These are phyloP conservation scores for Leucoptera coffeella DNA, from an alignment of 2,888 invertebrate species.

Conservation along the genomic window DNA sequence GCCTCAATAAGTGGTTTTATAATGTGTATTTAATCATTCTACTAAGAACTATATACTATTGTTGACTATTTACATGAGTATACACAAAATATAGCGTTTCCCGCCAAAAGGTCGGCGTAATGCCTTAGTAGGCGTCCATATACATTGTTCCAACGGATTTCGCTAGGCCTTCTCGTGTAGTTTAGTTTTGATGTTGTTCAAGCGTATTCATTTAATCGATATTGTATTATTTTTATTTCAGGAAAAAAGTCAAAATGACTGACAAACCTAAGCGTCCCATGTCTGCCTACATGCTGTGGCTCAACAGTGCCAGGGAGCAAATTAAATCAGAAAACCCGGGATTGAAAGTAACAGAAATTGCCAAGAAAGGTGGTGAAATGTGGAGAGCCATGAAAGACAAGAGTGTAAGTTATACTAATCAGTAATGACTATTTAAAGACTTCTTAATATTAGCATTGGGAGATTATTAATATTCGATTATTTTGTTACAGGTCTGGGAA, in stretches of 20 bases:
- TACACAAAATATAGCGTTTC: too few species aligned
- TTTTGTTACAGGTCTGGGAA: conserved; percentile 74
- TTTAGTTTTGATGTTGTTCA: neutral
- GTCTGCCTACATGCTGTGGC: conserved; percentile 93
- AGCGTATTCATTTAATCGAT: too few species aligned
- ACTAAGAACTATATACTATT: too few species aligned
- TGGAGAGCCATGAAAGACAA: conserved; percentile 90
- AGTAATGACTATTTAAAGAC: too few species aligned
- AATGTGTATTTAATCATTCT: too few species aligned
- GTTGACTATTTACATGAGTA: conserved; percentile 6
- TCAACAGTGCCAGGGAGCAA: conserved; percentile 79
- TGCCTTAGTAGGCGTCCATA: conserved; percentile 9
- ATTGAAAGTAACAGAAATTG: conserved; percentile 85
- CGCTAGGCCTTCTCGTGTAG: conserved; percentile 3
- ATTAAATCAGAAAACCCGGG: conserved; percentile 91
- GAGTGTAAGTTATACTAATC: conserved; percentile 49
- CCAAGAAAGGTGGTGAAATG: conserved; percentile 92
- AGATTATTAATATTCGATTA: conserved; percentile 6
- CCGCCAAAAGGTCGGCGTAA: conserved; percentile 46
- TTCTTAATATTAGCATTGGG: too few species aligned
- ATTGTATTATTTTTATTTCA: conserved; percentile 15
- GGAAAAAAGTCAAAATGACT: conserved; percentile 59
- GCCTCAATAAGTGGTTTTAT: too few species aligned
- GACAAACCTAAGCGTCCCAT: conserved; percentile 91
- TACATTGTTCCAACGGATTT: neutral